Evolutionary conservation across 2,888 invertebrate species (phyloP).

Genomic region (Meta bourneti): DNA sequence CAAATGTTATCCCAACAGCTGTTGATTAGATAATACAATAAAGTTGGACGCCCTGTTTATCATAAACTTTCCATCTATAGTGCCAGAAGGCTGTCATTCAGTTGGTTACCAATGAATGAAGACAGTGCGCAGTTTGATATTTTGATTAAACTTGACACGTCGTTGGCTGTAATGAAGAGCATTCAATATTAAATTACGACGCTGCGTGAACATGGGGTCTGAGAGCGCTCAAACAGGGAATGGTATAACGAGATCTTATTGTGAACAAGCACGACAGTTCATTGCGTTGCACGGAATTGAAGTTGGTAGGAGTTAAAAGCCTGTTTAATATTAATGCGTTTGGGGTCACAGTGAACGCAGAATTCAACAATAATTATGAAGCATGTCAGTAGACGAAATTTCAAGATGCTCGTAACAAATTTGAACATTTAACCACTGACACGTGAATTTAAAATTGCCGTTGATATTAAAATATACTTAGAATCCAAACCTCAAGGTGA

Average conservation of each 20-base stretch:
- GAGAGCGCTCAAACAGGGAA: not conserved
- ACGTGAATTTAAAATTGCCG: too few species aligned
- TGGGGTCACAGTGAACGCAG: too few species aligned
- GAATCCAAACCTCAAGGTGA: too few species aligned
- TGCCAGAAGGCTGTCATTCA: slow-evolving; percentile 5
- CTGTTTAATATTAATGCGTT: not conserved
- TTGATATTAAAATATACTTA: too few species aligned
- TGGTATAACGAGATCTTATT: not conserved
- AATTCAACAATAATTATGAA: too few species aligned
- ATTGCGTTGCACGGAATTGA: not conserved
- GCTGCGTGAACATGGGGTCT: not conserved
- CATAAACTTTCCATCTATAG: not conserved
- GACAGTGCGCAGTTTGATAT: not conserved
- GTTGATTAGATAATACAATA: not conserved
- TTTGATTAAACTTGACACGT: slow-evolving; percentile 10
- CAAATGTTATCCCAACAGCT: not conserved
- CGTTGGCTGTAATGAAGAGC: not conserved
- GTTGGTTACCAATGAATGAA: not conserved
- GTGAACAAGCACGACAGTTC: not conserved
- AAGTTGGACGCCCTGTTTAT: not conserved
- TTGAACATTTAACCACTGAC: too few species aligned
- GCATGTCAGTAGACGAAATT: too few species aligned
- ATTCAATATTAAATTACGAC: slow-evolving; percentile 26
- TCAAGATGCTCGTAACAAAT: too few species aligned
- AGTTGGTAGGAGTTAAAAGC: not conserved